These are phyloP conservation scores for Parambassis ranga DNA, from an alignment of 2,797 vertebrate species.

Conservation along the genomic window DNA sequence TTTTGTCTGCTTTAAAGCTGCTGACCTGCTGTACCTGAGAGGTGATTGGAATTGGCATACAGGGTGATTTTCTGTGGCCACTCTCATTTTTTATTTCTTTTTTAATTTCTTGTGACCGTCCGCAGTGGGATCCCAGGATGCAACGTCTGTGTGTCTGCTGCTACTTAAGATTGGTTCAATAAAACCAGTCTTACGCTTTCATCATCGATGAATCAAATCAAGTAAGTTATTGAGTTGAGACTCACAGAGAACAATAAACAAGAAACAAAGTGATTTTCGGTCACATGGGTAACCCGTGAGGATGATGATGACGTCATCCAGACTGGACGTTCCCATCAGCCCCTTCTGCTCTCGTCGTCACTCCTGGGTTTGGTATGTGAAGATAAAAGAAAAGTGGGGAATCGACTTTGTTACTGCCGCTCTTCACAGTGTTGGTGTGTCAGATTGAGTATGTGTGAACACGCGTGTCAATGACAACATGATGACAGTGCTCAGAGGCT, in stretches of 20 bases:
- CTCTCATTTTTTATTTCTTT: conserved; percentile 1
- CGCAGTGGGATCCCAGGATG: conserved; percentile 7
- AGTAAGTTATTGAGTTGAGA: conserved; percentile 41
- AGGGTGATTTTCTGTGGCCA: neutral
- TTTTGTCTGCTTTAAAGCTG: conserved; percentile 3
- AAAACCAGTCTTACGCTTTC: conserved; percentile 1
- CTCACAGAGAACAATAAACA: conserved; percentile 18
- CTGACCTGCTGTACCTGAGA: neutral
- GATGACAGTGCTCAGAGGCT: neutral
- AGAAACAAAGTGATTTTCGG: conserved; percentile 11
- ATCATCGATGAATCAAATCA: conserved; percentile 45
- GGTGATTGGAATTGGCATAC: neutral
- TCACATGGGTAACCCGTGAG: neutral
- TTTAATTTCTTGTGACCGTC: neutral
- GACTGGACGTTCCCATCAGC: conserved; percentile 37
- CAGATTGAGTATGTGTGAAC: neutral
- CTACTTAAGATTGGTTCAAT: conserved; percentile 12
- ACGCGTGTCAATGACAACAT: neutral
- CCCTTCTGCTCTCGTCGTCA: conserved; percentile 45
- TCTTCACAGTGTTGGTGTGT: neutral
- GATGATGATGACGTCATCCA: conserved; percentile 11
- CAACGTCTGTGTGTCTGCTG: neutral
- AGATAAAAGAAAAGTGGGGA: neutral
- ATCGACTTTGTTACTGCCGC: neutral
- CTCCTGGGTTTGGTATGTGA: conserved; percentile 67